Evolutionary conservation across 2,888 invertebrate genomes (phyloP).

Genomic region (Phaedon cochleariae): DNA sequence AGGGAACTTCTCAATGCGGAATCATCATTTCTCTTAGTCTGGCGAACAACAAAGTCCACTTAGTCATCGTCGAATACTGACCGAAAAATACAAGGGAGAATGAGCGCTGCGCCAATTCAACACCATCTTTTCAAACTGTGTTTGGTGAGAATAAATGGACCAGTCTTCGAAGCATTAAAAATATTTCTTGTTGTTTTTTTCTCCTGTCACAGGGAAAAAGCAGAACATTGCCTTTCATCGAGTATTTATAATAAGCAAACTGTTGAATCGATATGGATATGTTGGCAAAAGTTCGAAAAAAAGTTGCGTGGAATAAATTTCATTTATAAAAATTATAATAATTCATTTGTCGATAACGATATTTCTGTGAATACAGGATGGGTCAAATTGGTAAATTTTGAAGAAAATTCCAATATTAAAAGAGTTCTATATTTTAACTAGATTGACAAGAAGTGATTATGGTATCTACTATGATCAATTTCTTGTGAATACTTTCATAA

Average conservation of each 20-base stretch:
- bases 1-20: constrained; percentile 62
- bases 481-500: too few relatives aligned
- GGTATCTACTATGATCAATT: too few relatives aligned
- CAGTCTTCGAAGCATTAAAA: constrained; percentile 48
- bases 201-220: constrained; percentile 1
- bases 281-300: too few relatives aligned
- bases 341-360: too few relatives aligned
- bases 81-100: constrained; percentile 57
- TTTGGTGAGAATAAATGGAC: constrained; percentile 47
- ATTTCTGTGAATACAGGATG: too few relatives aligned
- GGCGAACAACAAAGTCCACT: constrained; percentile 66
- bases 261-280: background rate
- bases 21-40: constrained; percentile 66
- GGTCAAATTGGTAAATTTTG: too few relatives aligned
- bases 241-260: constrained; percentile 3
- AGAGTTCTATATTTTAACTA: too few relatives aligned
- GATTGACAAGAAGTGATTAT: too few relatives aligned
- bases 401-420: too few relatives aligned
- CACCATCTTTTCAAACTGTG: constrained; percentile 50
- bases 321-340: too few relatives aligned
- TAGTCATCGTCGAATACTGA: constrained; percentile 64
- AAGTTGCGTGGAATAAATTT: too few relatives aligned
- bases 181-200: constrained; percentile 39
- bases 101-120: constrained; percentile 55
- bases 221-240: constrained; percentile 18